These are phyloP conservation scores for Nasonia giraulti DNA, from an alignment of 1,140 invertebrate genomes.

Conservation along the genomic window DNA sequence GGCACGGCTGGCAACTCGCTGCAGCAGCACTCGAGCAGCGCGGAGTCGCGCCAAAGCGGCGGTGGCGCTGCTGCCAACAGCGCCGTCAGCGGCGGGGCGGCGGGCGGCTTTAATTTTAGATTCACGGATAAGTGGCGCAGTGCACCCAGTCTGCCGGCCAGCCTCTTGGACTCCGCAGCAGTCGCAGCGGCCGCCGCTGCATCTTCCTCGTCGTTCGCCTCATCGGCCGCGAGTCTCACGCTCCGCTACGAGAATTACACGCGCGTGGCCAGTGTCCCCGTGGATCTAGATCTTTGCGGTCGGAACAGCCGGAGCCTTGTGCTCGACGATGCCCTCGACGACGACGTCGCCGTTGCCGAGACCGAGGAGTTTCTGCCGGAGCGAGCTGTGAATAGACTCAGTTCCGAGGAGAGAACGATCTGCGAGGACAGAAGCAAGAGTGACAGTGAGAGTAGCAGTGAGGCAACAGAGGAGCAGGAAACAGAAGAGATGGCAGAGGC, in stretches of 20 bases:
- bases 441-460: neutral
- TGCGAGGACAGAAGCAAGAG: neutral
- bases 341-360: conserved; percentile 15
- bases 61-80: conserved; percentile 45
- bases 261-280: conserved; percentile 74
- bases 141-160: conserved; percentile 71
- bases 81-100: conserved; percentile 54
- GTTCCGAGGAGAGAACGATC: conserved; percentile 23
- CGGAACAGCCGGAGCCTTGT: conserved; percentile 33
- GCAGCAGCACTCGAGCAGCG: conserved; percentile 32
- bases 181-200: conserved; percentile 51
- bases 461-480: conserved; percentile 5
- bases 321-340: conserved; percentile 49
- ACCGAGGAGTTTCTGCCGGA: neutral
- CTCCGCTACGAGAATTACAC: conserved; percentile 59
- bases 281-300: conserved; percentile 73
- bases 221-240: conserved; percentile 57
- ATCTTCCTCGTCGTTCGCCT: conserved; percentile 53
- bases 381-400: neutral
- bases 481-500: conserved; percentile 49
- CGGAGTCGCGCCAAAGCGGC: conserved; percentile 45
- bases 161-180: conserved; percentile 62
- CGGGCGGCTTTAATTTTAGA: conserved; percentile 72
- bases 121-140: conserved; percentile 72
- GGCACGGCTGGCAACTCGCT: conserved; percentile 41